Evolutionary conservation across 2,113 vertebrate species (phyloP).

Genomic region (Saiga tatarica): DNA sequence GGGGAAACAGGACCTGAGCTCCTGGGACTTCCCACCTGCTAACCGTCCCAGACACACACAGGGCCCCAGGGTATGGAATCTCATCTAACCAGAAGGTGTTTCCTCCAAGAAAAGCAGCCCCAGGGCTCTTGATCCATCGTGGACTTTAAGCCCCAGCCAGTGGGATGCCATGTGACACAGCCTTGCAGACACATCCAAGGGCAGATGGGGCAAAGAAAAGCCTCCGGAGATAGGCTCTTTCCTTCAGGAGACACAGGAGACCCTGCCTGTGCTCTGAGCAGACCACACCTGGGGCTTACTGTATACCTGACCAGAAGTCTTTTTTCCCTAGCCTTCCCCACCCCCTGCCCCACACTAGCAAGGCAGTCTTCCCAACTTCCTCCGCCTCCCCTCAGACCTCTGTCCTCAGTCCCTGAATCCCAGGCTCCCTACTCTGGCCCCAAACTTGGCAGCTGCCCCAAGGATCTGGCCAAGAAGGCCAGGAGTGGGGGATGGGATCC

Average conservation of each 20-base stretch:
- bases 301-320: neutral
- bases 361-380: neutral
- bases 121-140: neutral
- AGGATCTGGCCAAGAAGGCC: slow-evolving; percentile 54
- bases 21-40: neutral
- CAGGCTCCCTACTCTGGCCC: slow-evolving; percentile 54
- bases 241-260: neutral
- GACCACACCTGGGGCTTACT: neutral
- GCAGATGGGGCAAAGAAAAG: neutral
- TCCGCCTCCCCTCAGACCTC: slow-evolving; percentile 17
- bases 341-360: neutral
- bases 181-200: neutral
- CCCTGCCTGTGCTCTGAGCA: neutral
- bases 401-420: slow-evolving; percentile 40
- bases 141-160: neutral
- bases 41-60: no score
- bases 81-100: neutral
- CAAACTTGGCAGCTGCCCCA: slow-evolving; percentile 60
- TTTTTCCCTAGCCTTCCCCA: neutral
- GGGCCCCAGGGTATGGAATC: no score
- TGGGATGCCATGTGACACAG: neutral
- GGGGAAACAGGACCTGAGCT: neutral
- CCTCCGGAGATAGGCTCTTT: neutral
- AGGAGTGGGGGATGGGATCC: slow-evolving; percentile 41
- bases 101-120: neutral